These are phyloP conservation scores for Temnothorax rugatulus DNA, from an alignment of 2,888 invertebrate species.

Conservation along the genomic window DNA sequence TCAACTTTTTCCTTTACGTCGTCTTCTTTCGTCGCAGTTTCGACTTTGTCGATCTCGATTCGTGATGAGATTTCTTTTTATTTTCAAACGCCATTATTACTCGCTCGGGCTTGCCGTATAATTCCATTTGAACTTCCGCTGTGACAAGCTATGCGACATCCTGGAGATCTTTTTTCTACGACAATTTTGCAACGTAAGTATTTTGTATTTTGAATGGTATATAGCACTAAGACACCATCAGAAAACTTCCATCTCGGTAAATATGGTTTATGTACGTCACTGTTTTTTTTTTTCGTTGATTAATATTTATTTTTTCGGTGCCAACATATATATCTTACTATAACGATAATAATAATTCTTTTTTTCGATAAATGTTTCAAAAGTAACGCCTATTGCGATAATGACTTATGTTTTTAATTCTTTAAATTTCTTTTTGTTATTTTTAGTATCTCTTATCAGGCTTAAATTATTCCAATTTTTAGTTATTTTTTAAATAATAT, in stretches of 20 bases:
- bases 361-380: background rate
- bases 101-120: conserved; percentile 45
- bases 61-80: conserved; percentile 40
- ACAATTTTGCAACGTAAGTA: conserved; percentile 29
- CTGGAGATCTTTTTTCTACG: conserved; percentile 35
- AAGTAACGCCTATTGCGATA: background rate
- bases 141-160: conserved; percentile 47
- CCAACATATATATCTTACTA: background rate
- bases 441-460: too few species aligned
- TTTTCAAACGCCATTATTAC: conserved; percentile 52
- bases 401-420: too few species aligned
- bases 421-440: background rate
- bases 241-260: conserved; percentile 20
- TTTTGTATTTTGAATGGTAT: conserved; percentile 31
- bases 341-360: conserved; percentile 21
- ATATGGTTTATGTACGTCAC: conserved; percentile 10
- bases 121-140: conserved; percentile 53
- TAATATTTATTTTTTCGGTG: background rate
- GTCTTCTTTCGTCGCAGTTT: conserved; percentile 19
- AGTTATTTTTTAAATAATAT: too few species aligned
- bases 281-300: background rate
- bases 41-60: conserved; percentile 45
- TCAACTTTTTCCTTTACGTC: background rate
- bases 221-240: conserved; percentile 7
- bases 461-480: too few species aligned